Evolutionary conservation across 2,888 invertebrate species (phyloP), one percentile per base, ranked within the genome.

Genomic region (Drosophila greeni): DNA sequence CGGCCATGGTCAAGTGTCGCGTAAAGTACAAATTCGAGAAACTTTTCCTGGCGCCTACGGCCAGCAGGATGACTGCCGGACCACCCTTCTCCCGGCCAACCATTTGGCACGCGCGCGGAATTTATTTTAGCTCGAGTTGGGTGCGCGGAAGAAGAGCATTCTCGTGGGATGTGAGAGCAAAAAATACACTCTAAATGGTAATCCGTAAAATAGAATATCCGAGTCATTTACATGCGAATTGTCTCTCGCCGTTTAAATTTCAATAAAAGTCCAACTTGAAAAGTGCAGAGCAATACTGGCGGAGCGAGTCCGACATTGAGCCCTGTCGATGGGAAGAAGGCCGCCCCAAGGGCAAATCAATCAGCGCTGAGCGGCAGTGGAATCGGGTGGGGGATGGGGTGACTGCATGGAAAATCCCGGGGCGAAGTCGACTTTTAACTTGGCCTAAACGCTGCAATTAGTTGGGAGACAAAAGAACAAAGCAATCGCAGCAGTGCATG

Each of bases 181-280:
- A 53, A 47, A 64, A 80, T 68, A 60, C 71, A 73, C 66, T 84
- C 52, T 84, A 78, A 82, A 84, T 79, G 82, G 45, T 84, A 84
- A 78, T 84, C 62, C 61, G 66, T 16, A 20, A 16, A 54, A 66
- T 39, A 66, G 29, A 72, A 56, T 43, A 51, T 49, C 58, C 31
- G n/a, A 40, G 49, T 20, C 39, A 69, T 77, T 83, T 83, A 62
- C 72, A 80, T 82, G 24, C 29, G 29, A 72, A 69, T 59, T 60
- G 61, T 59, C 62, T 29, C 53, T 26, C 18, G 18, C 20, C 34
- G 42, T 45, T 53, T 59, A 42, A 61, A 29, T 66, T 66, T 39
- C 42, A 62, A 54, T 66, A 24, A 34, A 16, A 47, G 54, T 54
- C 66, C 23, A 36, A 45, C 64, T 62, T 34, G 20, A 64, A 47